Percentiles rank a stretch among this genome's conserved stretches.
Evolutionary conservation across 2,113 vertebrate species (phyloP).

Genomic region (Cololabis saira): DNA sequence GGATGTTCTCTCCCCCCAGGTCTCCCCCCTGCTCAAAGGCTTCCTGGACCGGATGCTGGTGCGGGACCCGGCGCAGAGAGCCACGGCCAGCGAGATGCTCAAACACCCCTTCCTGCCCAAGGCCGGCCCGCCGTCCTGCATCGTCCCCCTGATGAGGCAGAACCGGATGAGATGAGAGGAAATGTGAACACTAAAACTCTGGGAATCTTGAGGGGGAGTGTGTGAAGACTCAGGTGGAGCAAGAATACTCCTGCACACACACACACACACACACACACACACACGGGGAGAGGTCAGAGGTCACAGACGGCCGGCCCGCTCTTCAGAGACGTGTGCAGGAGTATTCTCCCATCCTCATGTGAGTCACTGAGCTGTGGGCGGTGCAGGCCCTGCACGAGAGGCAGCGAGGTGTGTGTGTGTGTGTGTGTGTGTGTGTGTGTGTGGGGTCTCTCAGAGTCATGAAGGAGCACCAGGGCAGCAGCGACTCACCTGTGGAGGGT

Average conservation of each 20-base stretch:
- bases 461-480: constrained; percentile 20
- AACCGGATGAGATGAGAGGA: constrained; percentile 89
- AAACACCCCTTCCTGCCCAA: constrained; percentile 91
- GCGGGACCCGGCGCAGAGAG: constrained; percentile 88
- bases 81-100: constrained; percentile 87
- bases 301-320: not conserved
- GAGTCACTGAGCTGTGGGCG: constrained; percentile 54
- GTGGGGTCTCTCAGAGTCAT: constrained; percentile 11
- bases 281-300: constrained; percentile 35
- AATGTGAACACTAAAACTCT: not conserved
- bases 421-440: constrained; percentile 5
- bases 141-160: constrained; percentile 94
- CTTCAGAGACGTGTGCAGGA: constrained; percentile 29
- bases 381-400: constrained; percentile 17
- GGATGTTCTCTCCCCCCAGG: constrained; percentile 67
- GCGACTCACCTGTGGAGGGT: constrained; percentile 12
- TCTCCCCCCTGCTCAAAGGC: constrained; percentile 90
- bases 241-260: constrained; percentile 47
- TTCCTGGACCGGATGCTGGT: constrained; percentile 94
- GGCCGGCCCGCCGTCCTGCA: constrained; percentile 89
- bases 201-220: not conserved
- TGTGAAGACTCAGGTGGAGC: constrained; percentile 19
- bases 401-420: constrained; percentile 48
- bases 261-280: too few species aligned
- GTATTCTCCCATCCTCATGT: constrained; percentile 28